Percentiles rank a stretch among this genome's conserved stretches.
These are phyloP conservation scores for Sarotherodon lohbergeri DNA, from an alignment of 2,113 vertebrate species.

Conservation along the genomic window DNA sequence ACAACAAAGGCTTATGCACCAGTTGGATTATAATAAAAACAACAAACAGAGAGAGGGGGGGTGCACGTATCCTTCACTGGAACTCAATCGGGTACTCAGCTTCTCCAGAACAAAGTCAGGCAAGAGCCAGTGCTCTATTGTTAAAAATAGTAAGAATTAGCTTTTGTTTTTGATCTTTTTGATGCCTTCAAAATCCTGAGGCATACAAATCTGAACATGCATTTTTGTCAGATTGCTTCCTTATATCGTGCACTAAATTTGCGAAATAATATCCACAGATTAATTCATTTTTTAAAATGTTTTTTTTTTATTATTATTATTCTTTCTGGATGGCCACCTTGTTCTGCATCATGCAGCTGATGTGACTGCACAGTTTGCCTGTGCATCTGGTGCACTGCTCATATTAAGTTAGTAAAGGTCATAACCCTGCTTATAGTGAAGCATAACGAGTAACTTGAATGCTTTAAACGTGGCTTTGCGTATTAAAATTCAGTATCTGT, in stretches of 20 bases:
- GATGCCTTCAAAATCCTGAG: background rate
- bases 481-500: background rate
- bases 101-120: background rate
- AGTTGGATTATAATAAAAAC: background rate
- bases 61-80: background rate
- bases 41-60: background rate
- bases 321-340: background rate
- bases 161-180: background rate
- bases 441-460: background rate
- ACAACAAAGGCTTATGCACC: background rate
- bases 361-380: background rate
- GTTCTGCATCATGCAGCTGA: background rate
- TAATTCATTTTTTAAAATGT: background rate
- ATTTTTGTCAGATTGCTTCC: background rate
- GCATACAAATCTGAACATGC: background rate
- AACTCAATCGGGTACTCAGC: background rate
- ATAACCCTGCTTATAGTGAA: background rate
- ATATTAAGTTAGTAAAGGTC: background rate
- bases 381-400: background rate
- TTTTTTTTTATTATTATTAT: rapidly evolving
- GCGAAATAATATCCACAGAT: background rate
- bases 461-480: background rate
- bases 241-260: background rate
- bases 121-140: background rate
- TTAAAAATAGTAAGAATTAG: background rate